phyloP scores from a whole-genome alignment of 35 echinoderm and acorn worm genomes.

The Eucidaris tribuloides region DNA sequence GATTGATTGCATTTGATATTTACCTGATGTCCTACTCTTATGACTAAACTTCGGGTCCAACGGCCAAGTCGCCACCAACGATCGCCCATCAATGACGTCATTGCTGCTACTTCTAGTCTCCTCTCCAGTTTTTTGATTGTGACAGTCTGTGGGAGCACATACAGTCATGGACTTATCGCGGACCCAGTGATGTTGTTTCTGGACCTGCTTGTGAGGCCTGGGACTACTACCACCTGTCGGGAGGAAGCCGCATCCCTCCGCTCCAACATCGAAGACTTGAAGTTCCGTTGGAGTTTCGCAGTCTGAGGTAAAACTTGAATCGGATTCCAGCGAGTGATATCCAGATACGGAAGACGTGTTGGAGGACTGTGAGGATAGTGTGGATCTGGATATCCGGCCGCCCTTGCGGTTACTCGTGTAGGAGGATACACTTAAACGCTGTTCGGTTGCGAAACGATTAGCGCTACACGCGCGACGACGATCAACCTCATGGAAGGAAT shows the following conservation, averaged over 20 bases:
- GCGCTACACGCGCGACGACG: not conserved
- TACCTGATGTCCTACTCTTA: not conserved
- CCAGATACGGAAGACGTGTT: constrained; percentile 10
- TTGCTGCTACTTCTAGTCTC: not conserved
- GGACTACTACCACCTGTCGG: too few relatives aligned
- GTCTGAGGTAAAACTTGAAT: not conserved
- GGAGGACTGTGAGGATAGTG: not conserved
- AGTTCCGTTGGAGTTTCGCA: constrained; percentile 13
- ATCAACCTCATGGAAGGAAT: not conserved
- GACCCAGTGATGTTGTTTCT: not conserved
- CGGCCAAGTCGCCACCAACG: not conserved
- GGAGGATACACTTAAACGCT: not conserved
- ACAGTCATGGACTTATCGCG: not conserved
- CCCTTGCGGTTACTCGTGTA: not conserved
- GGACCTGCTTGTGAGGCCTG: too few relatives aligned
- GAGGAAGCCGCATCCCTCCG: too few relatives aligned
- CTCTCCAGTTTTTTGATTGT: not conserved
- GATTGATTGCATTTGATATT: too few relatives aligned
- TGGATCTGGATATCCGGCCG: not conserved
- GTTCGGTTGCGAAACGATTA: not conserved
- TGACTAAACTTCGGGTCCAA: not conserved
- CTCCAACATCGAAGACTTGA: not conserved
- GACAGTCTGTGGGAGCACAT: not conserved
- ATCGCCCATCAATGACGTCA: not conserved
- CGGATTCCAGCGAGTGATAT: not conserved